Base-by-base conservation (phyloP, 2,888 invertebrate species). In the Hemicrepidius hirtus region DNA sequence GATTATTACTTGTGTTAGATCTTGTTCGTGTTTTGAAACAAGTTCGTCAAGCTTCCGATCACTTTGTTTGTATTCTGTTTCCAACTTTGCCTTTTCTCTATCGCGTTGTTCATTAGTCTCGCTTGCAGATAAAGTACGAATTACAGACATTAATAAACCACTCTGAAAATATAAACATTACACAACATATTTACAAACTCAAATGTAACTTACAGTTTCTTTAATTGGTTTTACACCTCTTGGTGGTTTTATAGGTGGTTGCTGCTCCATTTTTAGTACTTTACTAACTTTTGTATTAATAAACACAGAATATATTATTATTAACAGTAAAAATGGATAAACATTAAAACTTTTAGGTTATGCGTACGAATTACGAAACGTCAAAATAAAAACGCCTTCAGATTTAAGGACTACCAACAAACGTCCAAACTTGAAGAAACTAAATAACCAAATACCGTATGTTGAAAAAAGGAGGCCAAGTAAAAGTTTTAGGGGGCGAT, bases 91-190 rank as follows among this genome's bases (percentile, higher is more conserved):
- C 82, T 97, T 97, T 86, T 98, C 98, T 81, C 95, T 93, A 83
- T 98, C 95, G 62, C 96, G 88, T 84, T 98, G 96, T 84, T 97
- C 97, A 84, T 95, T 95, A 3, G 96, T 97, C 85, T 96, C 97
- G 88, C 97, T 97, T 7, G 97, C 95, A 24, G 97, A 97, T 71
- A 99, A 87, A 0, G 97, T 97, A 77, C 97, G 92, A 78, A 99
- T 97, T 55, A 99, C 97, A 70, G 97, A 96, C 92, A 98, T 98
- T 79, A 99, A 88, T 69, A 95, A 89, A 68, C 95, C 95, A 85
- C 94, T 94, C 95, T 95, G 86, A 50, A 82, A 82, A 73, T 28
- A 68, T 71, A 73, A 68, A 50, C n/a, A n/a, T n/a, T n/a, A n/a
- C n/a, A n/a, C n/a, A n/a, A n/a, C n/a, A 72, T 37, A 62, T 70